phyloP scores from a whole-genome alignment of 2,888 invertebrate genomes.

The Euphydryas editha region DNA sequence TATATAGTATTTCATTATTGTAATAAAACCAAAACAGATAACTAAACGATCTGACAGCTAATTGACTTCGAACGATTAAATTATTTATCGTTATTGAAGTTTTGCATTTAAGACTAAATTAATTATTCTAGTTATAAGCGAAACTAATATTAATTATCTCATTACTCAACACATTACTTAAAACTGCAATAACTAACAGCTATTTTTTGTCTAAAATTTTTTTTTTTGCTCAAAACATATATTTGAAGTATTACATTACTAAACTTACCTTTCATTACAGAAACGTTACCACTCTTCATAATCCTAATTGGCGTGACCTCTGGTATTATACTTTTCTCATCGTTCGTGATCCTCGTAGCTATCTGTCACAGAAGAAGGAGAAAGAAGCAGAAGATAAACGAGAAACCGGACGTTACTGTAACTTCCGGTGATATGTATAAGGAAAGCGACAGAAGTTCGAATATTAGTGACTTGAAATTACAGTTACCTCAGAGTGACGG shows the following conservation, averaged over 20 bases:
- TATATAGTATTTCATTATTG: too few species aligned
- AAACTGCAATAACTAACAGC: not conserved
- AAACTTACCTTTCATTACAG: conserved; percentile 70
- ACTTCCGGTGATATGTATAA: conserved; percentile 80
- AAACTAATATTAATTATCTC: too few species aligned
- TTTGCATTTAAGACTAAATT: too few species aligned
- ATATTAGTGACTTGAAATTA: conserved; percentile 95
- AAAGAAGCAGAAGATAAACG: conserved; percentile 79
- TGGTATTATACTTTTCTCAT: conserved; percentile 92
- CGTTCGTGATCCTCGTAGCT: conserved; percentile 91
- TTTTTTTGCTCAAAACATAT: too few species aligned
- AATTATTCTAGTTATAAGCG: too few species aligned
- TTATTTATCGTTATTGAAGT: too few species aligned
- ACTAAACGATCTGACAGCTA: too few species aligned
- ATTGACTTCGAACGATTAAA: too few species aligned
- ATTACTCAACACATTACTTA: too few species aligned
- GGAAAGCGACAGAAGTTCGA: conserved; percentile 94
- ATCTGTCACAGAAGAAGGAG: conserved; percentile 88
- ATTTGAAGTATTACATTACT: too few species aligned
- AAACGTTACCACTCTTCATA: conserved; percentile 90
- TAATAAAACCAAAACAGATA: too few species aligned
- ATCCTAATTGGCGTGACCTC: conserved; percentile 93
- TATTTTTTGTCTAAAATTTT: not conserved
- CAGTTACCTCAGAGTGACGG: conserved; percentile 93
- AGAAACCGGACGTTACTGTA: conserved; percentile 84